Conservation (phyloP, 2,888 invertebrate genomes). For the Conus canariensis region DNA sequence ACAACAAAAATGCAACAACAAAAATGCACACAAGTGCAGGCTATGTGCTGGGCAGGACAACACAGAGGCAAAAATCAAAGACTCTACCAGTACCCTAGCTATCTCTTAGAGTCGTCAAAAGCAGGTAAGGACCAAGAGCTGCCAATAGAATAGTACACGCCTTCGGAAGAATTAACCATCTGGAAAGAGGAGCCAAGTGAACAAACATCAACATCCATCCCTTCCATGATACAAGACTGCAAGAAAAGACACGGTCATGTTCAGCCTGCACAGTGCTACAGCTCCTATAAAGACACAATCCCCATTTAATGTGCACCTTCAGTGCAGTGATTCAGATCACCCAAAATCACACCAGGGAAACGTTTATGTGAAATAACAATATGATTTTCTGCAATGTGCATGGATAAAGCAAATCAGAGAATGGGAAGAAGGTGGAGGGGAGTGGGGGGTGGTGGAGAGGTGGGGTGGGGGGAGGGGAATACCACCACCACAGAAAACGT, state of each 20-base stretch:
- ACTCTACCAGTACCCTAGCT: constrained; percentile 48
- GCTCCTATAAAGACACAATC: no score
- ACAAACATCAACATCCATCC: not conserved
- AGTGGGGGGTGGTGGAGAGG: no score
- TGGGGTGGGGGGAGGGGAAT: no score
- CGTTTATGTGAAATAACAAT: no score
- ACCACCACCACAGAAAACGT: no score
- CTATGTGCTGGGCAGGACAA: not conserved
- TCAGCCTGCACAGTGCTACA: not conserved
- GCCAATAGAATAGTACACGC: constrained; percentile 51
- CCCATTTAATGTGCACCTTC: no score
- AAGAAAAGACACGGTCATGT: not conserved
- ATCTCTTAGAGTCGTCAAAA: constrained; percentile 57
- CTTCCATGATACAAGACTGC: not conserved
- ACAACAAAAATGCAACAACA: not conserved
- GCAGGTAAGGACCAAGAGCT: constrained; percentile 59
- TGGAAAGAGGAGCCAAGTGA: constrained; percentile 45
- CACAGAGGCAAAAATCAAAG: constrained; percentile 22
- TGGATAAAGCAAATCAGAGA: no score
- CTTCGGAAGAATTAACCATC: constrained; percentile 52
- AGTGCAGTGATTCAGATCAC: no score
- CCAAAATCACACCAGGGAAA: no score
- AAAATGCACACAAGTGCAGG: constrained; percentile 4
- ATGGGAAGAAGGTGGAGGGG: no score
- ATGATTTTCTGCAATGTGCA: no score